Evolutionary conservation across 2,888 invertebrate genomes (phyloP), one percentile per base, ranked within the genome.

Genomic region (Tiliacea citrago): DNA sequence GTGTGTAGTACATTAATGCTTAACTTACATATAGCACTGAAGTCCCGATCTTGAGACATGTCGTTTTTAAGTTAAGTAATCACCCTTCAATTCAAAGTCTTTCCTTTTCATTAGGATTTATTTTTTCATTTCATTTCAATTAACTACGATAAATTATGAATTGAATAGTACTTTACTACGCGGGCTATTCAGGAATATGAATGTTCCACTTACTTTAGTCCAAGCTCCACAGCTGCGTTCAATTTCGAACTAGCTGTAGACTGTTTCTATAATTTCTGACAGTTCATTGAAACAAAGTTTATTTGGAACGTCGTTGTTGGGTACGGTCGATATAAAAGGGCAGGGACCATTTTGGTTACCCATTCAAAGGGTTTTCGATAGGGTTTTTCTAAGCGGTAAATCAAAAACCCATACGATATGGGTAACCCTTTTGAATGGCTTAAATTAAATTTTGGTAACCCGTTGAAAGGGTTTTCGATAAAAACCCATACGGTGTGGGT

Each of bases 251-350:
- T 47, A 42, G 9, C 18, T 2, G 3, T 21, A 12, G 5, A 35
- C 13, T 29, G 16, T 51, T 60, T 5, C 13, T 13, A 7, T 8
- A 60, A 21, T 24, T 53, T 55, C 5, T 16, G 21, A 53, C 47
- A 39, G 73, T 73, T 73, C 1, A 45, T 71, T 51, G n/a, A 51
- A 70, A 24, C 2, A 35, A 16, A 47, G 21, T 29, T 72, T 70
- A 47, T 24, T 39, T 70, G 18, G 24, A 39, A 53, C 35, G 9
- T 66, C 16, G 1, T 21, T 57, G 10, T 21, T 60, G 35, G 51
- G 35, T 35, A n/a, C 51, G 13, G n/a, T 66, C 51, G 66, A n/a
- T 35, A 51, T 66, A 39, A 53, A 53, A 53, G 12, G n/a, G 5
- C 5, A 29, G 1, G 3, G n/a, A n/a, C n/a, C n/a, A n/a, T n/a